Percentiles rank a stretch among this genome's conserved stretches.
Conservation (phyloP, 1,140 invertebrate genomes). For the Pachypeltis micranthus region DNA sequence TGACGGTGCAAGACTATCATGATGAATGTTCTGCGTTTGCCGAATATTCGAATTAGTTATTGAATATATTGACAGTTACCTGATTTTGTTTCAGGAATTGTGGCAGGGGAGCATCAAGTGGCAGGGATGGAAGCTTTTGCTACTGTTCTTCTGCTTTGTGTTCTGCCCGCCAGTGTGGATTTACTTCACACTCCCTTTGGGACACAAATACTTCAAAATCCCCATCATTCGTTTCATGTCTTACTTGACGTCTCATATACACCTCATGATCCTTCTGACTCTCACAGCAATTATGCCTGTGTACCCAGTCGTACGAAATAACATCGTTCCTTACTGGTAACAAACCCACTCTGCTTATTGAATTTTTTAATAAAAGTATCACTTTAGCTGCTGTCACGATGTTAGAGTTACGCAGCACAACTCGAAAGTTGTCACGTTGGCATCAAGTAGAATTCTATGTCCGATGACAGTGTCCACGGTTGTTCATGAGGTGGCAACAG, state of each 20-base stretch:
- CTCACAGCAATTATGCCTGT: slow-evolving; percentile 84
- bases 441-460: no score
- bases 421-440: no score
- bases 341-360: no score
- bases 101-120: slow-evolving; percentile 93
- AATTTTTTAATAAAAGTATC: no score
- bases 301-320: slow-evolving; percentile 62
- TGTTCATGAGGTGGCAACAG: no score
- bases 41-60: neutral
- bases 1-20: no score
- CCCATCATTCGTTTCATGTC: slow-evolving; percentile 99
- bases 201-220: slow-evolving; percentile 88
- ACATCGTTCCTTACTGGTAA: slow-evolving; percentile 46
- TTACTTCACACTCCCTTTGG: slow-evolving; percentile 86
- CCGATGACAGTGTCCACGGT: no score
- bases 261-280: slow-evolving; percentile 85
- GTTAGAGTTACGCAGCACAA: no score
- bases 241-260: slow-evolving; percentile 94
- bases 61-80: neutral
- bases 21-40: neutral
- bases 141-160: slow-evolving; percentile 83
- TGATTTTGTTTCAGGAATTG: slow-evolving; percentile 56
- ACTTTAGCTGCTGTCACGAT: no score
- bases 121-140: slow-evolving; percentile 86
- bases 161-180: slow-evolving; percentile 93